Evolutionary conservation across 1,140 invertebrate species (phyloP), one percentile per base, ranked within the genome.

Genomic region (Drosophila repleta): DNA sequence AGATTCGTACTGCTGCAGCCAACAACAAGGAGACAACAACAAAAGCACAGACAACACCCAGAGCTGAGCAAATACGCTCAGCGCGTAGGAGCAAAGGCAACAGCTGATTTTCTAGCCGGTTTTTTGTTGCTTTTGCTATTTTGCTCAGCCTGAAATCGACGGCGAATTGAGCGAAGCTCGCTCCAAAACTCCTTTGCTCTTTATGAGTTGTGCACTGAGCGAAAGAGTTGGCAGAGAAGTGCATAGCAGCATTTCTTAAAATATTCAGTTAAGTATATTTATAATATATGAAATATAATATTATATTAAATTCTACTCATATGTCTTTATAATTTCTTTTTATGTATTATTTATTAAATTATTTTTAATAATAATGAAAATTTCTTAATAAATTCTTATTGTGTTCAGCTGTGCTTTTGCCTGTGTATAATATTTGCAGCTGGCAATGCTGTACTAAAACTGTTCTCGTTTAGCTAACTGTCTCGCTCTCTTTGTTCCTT

Each of bases 31-130:
- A 15, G 8, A 29, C 29, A 29, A 29, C 2, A 24, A 29, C 29
- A 8, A 10, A 53, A 41, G 17, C 35, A 56, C 41, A 66, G 24
- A 52, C 61, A 65, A 48, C 51, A 41, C 43, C 48, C 6, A 64
- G 39, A n/a, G 15, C 53, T 41, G 37, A 56, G 21, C 11, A 24
- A 60, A 8, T n/a, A 17, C 39, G 6, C 17, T 43, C 39, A 17
- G 39, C 39, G 39, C 39, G n/a, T 15, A 43, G 74, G 60, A 72
- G 65, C 37, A 52, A 11, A n/a, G 29, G 21, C 15, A 85, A 78
- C 82, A 87, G 82, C 82, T 87, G 82, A 88, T 85, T 65, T 65
- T 57, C 48, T 78, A 87, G 82, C 82, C 82, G 82, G 82, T 87
- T 87, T 70, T 87, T 82, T 4, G 67, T 46, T 60, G 4, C 4